Conservation (phyloP, 1,140 invertebrate species). For the Caenorhabditis inopinata region DNA sequence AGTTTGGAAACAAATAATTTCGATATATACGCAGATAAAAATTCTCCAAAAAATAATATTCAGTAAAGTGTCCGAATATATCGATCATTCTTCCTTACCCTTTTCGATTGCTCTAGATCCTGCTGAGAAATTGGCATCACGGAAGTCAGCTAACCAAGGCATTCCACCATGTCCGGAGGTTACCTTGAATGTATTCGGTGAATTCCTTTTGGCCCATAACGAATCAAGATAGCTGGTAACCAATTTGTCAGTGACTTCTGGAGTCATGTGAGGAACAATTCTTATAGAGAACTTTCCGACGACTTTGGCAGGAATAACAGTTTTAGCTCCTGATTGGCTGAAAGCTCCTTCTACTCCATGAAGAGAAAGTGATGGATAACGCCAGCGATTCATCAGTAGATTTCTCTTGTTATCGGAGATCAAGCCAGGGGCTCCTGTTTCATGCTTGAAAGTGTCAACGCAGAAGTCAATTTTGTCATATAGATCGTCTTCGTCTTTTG, state of each 20-base stretch:
- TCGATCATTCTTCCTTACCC: conserved; percentile 66
- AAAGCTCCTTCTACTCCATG: conserved; percentile 84
- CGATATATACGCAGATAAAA: too few species aligned
- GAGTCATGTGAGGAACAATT: conserved; percentile 86
- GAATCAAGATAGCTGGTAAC: conserved; percentile 48
- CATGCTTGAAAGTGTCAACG: conserved; percentile 76
- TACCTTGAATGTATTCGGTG: conserved; percentile 48
- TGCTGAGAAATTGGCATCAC: conserved; percentile 86
- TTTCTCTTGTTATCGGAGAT: conserved; percentile 76
- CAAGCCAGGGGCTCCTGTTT: conserved; percentile 75
- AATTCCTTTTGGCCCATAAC: conserved; percentile 45
- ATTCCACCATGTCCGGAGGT: conserved; percentile 77
- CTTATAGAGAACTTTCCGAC: conserved; percentile 93
- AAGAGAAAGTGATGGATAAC: conserved; percentile 62
- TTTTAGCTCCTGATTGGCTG: conserved; percentile 85
- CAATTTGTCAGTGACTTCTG: conserved; percentile 67
- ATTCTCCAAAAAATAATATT: conserved; percentile 69
- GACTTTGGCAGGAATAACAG: conserved; percentile 83
- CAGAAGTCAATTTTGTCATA: conserved; percentile 90
- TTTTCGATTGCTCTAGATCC: conserved; percentile 81
- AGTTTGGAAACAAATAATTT: too few species aligned
- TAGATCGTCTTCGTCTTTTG: conserved; percentile 75
- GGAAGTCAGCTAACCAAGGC: conserved; percentile 86
- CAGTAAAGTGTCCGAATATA: conserved; percentile 65
- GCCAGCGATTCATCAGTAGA: conserved; percentile 64